Base-by-base conservation (phyloP, 2,113 vertebrate species). In the Leucosticte australis region DNA sequence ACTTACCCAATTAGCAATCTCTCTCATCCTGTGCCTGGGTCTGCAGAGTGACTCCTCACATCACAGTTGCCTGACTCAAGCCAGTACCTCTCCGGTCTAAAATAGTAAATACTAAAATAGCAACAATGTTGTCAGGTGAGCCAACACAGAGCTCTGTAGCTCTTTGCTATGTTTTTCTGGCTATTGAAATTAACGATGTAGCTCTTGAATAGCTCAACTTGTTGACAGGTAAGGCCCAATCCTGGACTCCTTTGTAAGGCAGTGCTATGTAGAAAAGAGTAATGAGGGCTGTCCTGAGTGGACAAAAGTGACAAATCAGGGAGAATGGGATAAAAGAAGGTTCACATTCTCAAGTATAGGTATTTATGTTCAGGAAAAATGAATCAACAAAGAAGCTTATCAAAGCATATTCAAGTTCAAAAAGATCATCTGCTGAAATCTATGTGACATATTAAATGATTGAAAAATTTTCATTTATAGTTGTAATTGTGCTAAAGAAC, bases 21-120 rank as follows among this genome's bases (percentile, higher is more conserved):
- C 90, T 97, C 95, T 96, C 75, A 96, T 96, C 96, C 93, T 88
- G 79, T 96, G 94, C 92, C 96, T 94, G 87, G 24, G 9, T 80
- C 87, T 94, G 87, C 52, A 80, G 30, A 16, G 55, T 52, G 89
- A 70, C 63, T 91, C 75, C 52, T 87, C 39, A 91, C 47, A 92
- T 95, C 85, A 77, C 9, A 3, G 52, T 53, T 94, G 67, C 35
- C 56, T 95, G 92, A 77, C 87, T 96, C 42, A 63, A 91, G 64
- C 35, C 87, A 74, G 59, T 94, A 70, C 85, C 56, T 90, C 75
- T 83, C 33, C 7, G 8, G 50, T 50, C 37, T 81, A 63, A 95
- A 96, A 88, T 44, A 94, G 83, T 70, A 90, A 90, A 92, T 67
- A 76, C 79, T 88, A 67, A 95, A 96, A 96, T 90, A 93, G 92